A percentile compares a stretch with the other conserved stretches of the same genome.
phyloP scores from a whole-genome alignment of 2,888 invertebrate genomes.

The Nowickia ferox region DNA sequence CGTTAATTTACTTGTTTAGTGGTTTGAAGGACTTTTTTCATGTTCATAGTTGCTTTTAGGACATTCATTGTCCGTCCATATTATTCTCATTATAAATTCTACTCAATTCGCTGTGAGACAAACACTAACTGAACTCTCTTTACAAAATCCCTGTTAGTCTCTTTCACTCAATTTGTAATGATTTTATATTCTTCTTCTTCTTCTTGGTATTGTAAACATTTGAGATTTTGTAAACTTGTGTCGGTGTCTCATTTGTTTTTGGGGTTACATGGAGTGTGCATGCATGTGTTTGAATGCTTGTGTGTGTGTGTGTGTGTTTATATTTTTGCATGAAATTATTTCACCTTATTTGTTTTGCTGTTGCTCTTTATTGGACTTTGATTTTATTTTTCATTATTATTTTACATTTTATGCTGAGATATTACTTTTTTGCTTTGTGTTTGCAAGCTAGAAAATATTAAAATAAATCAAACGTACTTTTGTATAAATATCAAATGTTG shows the following conservation, averaged over 20 bases:
- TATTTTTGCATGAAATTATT: slow-evolving; percentile 38
- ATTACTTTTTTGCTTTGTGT: slow-evolving; percentile 29
- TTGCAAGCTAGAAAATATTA: slow-evolving; percentile 51
- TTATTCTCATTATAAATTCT: background rate
- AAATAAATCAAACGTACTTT: slow-evolving; percentile 53
- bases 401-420: slow-evolving; percentile 4
- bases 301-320: slow-evolving; percentile 9
- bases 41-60: slow-evolving; percentile 24
- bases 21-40: slow-evolving; percentile 64
- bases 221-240: slow-evolving; percentile 7
- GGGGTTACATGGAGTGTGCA: background rate
- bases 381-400: slow-evolving; percentile 32
- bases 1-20: slow-evolving; percentile 33
- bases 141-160: background rate
- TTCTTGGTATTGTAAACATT: slow-evolving; percentile 24
- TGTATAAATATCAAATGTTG: slow-evolving; percentile 52
- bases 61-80: background rate
- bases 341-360: slow-evolving; percentile 63
- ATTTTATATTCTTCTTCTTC: background rate
- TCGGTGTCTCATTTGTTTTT: slow-evolving; percentile 1
- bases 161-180: slow-evolving; percentile 34
- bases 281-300: background rate
- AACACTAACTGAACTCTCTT: background rate
- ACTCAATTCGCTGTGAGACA: background rate
- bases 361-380: slow-evolving; percentile 47